Percentiles rank a stretch among this genome's conserved stretches.
Evolutionary conservation across 2,888 invertebrate genomes (phyloP).

Genomic region (Philhelius pedissequus): DNA sequence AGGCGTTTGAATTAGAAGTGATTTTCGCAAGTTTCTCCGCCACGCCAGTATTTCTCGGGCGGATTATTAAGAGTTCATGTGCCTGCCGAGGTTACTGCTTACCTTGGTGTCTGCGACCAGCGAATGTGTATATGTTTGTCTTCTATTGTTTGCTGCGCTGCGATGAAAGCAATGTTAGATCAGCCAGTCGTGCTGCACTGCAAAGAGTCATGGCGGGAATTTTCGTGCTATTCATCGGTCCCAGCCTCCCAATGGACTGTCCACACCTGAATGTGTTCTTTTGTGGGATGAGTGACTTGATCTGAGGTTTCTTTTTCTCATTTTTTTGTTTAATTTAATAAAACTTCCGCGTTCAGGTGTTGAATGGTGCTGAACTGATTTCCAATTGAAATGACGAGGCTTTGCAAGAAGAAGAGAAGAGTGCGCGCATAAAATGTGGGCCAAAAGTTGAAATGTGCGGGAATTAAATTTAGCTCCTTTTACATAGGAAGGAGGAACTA

Average conservation of each 20-base stretch:
- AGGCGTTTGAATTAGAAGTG: slow-evolving; percentile 63
- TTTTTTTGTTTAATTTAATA: background rate
- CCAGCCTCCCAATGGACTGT: slow-evolving; percentile 20
- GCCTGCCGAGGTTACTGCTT: slow-evolving; percentile 20
- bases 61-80: slow-evolving; percentile 55
- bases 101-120: background rate
- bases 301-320: slow-evolving; percentile 1
- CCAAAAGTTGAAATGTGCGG: slow-evolving; percentile 56
- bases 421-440: slow-evolving; percentile 50
- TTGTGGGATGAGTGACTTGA: slow-evolving; percentile 33
- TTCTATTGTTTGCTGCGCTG: slow-evolving; percentile 46
- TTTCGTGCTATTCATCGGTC: slow-evolving; percentile 5
- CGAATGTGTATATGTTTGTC: background rate
- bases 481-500: background rate
- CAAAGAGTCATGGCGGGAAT: slow-evolving; percentile 29
- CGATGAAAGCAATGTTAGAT: slow-evolving; percentile 34
- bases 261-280: slow-evolving; percentile 23
- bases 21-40: slow-evolving; percentile 39
- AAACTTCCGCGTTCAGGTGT: slow-evolving; percentile 65
- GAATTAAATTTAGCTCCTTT: slow-evolving; percentile 3
- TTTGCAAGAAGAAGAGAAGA: background rate
- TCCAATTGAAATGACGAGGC: slow-evolving; percentile 23
- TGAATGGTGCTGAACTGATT: slow-evolving; percentile 57
- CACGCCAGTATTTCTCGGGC: slow-evolving; percentile 14
- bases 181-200: slow-evolving; percentile 52